These are phyloP conservation scores for Ctenoplectra terminalis DNA, from an alignment of 1,140 invertebrate species.

Conservation along the genomic window DNA sequence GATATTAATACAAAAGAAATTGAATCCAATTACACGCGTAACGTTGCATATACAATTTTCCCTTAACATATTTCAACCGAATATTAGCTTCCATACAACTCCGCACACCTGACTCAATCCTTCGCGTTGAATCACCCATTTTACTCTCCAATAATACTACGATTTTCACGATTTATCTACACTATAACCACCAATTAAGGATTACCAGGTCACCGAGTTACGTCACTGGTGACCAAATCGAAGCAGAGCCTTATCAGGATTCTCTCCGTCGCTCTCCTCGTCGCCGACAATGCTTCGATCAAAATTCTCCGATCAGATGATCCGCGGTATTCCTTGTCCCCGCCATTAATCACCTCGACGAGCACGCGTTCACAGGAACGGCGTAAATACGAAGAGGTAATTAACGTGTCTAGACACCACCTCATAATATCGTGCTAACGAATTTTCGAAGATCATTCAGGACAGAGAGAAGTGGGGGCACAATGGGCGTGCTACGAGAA, in stretches of 20 bases:
- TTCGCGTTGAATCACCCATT: too few species aligned
- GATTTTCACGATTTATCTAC: too few species aligned
- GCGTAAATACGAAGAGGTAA: conserved; percentile 27
- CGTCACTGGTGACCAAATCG: not conserved
- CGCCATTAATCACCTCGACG: conserved; percentile 11
- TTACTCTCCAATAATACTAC: too few species aligned
- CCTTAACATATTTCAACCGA: not conserved
- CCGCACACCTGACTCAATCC: too few species aligned
- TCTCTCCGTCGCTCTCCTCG: too few species aligned
- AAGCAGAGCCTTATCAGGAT: not conserved
- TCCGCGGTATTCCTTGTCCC: not conserved
- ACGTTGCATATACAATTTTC: too few species aligned
- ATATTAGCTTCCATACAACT: not conserved
- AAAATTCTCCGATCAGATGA: conserved; percentile 3
- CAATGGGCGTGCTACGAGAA: conserved; percentile 25
- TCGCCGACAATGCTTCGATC: not conserved
- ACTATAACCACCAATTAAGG: not conserved
- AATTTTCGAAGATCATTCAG: conserved; percentile 44
- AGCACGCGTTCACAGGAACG: not conserved
- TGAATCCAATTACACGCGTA: too few species aligned
- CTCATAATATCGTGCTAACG: conserved; percentile 30
- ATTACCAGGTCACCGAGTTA: not conserved
- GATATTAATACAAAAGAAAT: too few species aligned
- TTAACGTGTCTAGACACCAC: conserved; percentile 45
- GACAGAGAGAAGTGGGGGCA: not conserved